phyloP scores from a whole-genome alignment of 2,888 invertebrate species.

The Atherix ibis region DNA sequence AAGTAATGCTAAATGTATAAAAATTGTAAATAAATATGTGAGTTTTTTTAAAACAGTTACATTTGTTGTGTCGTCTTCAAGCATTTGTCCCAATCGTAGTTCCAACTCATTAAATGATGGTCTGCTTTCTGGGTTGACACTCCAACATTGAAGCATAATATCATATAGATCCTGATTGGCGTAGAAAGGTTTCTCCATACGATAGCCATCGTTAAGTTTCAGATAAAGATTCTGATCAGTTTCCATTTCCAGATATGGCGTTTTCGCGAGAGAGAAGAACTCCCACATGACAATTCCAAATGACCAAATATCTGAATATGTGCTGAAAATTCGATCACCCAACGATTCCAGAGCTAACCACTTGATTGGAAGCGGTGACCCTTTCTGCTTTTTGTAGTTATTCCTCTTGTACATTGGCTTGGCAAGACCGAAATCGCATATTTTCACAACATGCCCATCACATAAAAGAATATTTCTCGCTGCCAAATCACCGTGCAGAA shows the following conservation, averaged over 20 bases:
- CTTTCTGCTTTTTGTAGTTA: constrained; percentile 80
- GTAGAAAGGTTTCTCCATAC: constrained; percentile 75
- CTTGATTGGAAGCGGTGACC: constrained; percentile 78
- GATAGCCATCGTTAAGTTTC: constrained; percentile 65
- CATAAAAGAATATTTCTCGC: constrained; percentile 81
- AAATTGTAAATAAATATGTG: too few relatives aligned
- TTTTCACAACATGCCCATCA: constrained; percentile 83
- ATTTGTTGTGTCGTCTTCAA: constrained; percentile 63
- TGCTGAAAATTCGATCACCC: constrained; percentile 78
- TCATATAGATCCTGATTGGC: constrained; percentile 62
- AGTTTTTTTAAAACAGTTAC: too few relatives aligned
- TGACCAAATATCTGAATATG: constrained; percentile 91
- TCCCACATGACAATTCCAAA: constrained; percentile 86
- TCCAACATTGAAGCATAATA: constrained; percentile 82
- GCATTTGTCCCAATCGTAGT: constrained; percentile 55
- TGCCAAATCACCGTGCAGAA: constrained; percentile 75
- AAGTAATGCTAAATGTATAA: constrained; percentile 68
- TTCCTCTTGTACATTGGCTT: constrained; percentile 79
- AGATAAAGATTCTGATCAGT: constrained; percentile 53
- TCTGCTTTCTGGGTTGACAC: constrained; percentile 54
- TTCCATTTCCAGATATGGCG: constrained; percentile 74
- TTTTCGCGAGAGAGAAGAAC: constrained; percentile 68
- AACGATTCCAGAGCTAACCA: constrained; percentile 95
- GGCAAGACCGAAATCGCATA: constrained; percentile 91
- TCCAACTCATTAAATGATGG: constrained; percentile 68